Base-by-base conservation (phyloP, 2,797 vertebrate genomes). In the Clarias pachynema region DNA sequence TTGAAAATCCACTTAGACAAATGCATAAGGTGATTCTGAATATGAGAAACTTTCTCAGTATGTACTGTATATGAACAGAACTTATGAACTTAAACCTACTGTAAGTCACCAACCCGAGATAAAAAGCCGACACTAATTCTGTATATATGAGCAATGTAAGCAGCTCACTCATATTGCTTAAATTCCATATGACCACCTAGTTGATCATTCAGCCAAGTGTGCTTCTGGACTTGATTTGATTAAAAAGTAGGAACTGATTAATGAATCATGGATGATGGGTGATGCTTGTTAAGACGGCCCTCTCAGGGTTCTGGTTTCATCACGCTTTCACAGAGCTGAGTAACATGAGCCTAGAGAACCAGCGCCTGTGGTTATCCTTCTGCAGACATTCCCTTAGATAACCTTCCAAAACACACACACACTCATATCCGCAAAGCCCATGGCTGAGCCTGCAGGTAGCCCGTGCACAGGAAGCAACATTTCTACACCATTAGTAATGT, bases 191-290 rank as follows among this genome's bases (percentile, higher is more conserved):
- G 88, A 81, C 87, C 75, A 77, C 74, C 88, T 91, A 91, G 91
- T 89, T 90, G 88, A 92, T 14, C 85, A 49, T 89, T 89, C 91
- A 83, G 88, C 56, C 18, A 24, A 93, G 84, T 86, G 86, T 85
- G 79, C 26, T 87, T 81, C 62, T 49, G 40, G n/a, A 65, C 9
- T 40, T 62, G 57, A 73, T 83, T 62, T 60, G 59, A 63, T 83
- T 44, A 74, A 84, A 91, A 89, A 91, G 91, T 53, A 86, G 60
- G 69, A 87, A 89, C 86, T 88, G 87, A 88, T 91, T 90, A 81
- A 89, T 84, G 6, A 29, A 73, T 92, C 90, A 91, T 86, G 87
- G 90, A 75, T 37, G 66, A 68, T 79, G 34, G 75, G 57, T 75
- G 49, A 75, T 79, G 59, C 83, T 18, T 31, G 66, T 86, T 93